These are phyloP conservation scores for Amblyteles armatorius DNA, from an alignment of 2,888 invertebrate genomes.

Conservation along the genomic window DNA sequence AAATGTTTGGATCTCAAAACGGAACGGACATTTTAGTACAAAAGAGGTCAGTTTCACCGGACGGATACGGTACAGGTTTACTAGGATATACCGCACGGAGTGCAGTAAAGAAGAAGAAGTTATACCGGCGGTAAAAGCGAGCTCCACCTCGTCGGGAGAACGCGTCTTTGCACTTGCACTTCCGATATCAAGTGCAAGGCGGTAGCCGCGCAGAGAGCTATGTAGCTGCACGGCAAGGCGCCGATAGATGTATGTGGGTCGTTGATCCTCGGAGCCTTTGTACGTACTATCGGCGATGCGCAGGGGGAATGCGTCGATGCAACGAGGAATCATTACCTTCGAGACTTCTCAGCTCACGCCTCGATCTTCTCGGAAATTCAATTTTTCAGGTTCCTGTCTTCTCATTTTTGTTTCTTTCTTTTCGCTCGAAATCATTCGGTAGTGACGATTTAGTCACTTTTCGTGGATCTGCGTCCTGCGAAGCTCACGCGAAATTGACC, in stretches of 20 bases:
- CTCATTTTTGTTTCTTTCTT: constrained; percentile 14
- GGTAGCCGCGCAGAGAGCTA: constrained; percentile 12
- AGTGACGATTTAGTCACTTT: background rate
- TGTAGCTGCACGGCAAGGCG: background rate
- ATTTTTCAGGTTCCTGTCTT: background rate
- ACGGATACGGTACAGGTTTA: background rate
- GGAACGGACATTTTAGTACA: background rate
- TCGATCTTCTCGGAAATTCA: background rate
- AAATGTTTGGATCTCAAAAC: background rate
- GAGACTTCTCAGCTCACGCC: background rate
- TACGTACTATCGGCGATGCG: constrained; percentile 43
- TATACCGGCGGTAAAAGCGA: constrained; percentile 28
- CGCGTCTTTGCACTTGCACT: constrained; percentile 58
- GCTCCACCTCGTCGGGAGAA: constrained; percentile 36
- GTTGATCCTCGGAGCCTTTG: constrained; percentile 66
- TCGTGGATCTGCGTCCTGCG: too few species aligned
- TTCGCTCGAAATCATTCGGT: constrained; percentile 21
- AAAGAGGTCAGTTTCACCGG: background rate
- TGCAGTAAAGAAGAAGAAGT: constrained; percentile 26
- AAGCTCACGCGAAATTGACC: too few species aligned
- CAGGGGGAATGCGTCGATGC: background rate
- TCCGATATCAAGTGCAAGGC: constrained; percentile 52
- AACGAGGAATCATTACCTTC: constrained; percentile 1
- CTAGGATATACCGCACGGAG: constrained; percentile 16
- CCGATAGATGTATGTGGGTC: constrained; percentile 53